These are phyloP conservation scores for Ploceus nigricollis DNA, from an alignment of 2,113 vertebrate species.

Conservation along the genomic window DNA sequence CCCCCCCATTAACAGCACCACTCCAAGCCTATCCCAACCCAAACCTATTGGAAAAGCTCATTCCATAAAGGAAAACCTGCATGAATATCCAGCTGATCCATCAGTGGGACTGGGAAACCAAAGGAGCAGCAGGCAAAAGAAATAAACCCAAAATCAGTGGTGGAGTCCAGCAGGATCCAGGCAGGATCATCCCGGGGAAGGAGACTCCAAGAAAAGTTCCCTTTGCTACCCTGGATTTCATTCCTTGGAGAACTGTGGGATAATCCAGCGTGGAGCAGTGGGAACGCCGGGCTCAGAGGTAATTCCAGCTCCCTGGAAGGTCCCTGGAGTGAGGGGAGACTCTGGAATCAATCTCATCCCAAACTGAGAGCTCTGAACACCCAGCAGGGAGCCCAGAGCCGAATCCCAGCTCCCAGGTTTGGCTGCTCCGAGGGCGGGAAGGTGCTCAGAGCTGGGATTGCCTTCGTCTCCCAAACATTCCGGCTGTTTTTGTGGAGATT, in stretches of 20 bases:
- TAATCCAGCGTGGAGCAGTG: not conserved
- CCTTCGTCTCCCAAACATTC: not conserved
- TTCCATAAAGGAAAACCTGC: not conserved
- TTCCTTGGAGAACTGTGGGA: not conserved
- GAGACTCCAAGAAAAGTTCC: not conserved
- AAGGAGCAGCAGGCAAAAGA: not conserved
- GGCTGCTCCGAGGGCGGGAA: not conserved
- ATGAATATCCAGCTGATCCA: accelerated
- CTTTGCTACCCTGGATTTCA: not conserved
- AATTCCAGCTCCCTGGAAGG: not conserved
- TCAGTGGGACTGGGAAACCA: accelerated
- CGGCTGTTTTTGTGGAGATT: not conserved
- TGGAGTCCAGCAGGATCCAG: not conserved
- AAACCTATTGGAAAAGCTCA: not conserved
- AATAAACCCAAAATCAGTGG: not conserved
- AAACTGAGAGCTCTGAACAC: not conserved
- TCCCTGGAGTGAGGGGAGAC: not conserved
- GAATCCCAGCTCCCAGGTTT: not conserved
- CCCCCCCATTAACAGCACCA: accelerated
- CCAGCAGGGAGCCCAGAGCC: not conserved
- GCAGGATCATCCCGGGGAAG: not conserved
- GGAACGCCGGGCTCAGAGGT: accelerated
- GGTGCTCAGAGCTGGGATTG: not conserved
- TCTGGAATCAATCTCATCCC: not conserved
- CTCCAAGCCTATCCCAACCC: not conserved